These are phyloP conservation scores for Zaprionus kolodkinae DNA, from an alignment of 1,140 invertebrate species.

Conservation along the genomic window DNA sequence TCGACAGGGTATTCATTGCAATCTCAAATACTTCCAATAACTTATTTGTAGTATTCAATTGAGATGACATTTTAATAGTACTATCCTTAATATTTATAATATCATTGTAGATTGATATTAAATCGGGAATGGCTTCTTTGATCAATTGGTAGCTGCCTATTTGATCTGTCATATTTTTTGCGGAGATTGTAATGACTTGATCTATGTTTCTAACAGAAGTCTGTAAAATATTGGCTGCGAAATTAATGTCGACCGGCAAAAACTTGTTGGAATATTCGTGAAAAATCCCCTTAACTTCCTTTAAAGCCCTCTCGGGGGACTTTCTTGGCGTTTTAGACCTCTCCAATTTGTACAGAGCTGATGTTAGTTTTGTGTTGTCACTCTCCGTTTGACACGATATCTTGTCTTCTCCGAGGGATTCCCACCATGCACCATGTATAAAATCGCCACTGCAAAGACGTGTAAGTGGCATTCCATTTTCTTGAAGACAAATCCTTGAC, in stretches of 20 bases:
- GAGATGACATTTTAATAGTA: constrained; percentile 84
- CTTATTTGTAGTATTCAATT: constrained; percentile 86
- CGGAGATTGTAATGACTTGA: not conserved
- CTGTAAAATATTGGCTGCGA: constrained; percentile 84
- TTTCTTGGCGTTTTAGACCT: constrained; percentile 19
- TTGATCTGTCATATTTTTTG: not conserved
- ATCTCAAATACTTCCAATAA: constrained; percentile 85
- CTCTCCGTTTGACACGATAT: constrained; percentile 12
- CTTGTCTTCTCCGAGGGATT: constrained; percentile 5
- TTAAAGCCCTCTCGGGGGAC: constrained; percentile 43
- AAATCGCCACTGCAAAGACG: constrained; percentile 68
- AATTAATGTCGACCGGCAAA: constrained; percentile 85
- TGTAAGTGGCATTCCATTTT: constrained; percentile 58
- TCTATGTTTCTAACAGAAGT: constrained; percentile 24
- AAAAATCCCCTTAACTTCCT: constrained; percentile 54
- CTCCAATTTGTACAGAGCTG: constrained; percentile 50
- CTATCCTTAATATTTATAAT: constrained; percentile 84
- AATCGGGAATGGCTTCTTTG: constrained; percentile 73
- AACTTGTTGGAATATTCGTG: constrained; percentile 55
- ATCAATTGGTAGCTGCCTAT: not conserved
- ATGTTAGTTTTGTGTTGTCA: constrained; percentile 36
- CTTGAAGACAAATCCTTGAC: constrained; percentile 63
- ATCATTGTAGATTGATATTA: constrained; percentile 85
- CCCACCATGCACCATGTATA: constrained; percentile 70
- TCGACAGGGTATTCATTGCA: constrained; percentile 67